Evolutionary conservation across 2,113 vertebrate genomes (phyloP).

Genomic region (Dasyornis broadbenti): DNA sequence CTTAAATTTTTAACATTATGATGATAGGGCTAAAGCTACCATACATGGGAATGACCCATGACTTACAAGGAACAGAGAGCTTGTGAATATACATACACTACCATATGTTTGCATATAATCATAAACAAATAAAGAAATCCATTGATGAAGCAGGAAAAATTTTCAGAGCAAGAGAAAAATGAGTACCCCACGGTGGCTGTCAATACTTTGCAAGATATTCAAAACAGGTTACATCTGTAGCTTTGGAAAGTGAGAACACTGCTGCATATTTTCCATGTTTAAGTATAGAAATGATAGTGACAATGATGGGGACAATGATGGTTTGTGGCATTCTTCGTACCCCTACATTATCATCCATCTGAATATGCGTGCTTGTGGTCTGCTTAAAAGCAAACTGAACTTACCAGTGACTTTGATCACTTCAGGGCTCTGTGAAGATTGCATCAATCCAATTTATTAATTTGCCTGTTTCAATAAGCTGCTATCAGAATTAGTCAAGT

Average conservation of each 20-base stretch:
- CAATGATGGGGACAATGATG: background rate
- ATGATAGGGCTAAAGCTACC: background rate
- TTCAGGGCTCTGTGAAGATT: background rate
- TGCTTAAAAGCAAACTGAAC: background rate
- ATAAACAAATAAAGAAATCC: background rate
- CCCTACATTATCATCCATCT: background rate
- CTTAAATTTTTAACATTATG: background rate
- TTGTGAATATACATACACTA: background rate
- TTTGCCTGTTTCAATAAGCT: background rate
- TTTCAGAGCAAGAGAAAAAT: background rate
- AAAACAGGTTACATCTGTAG: background rate
- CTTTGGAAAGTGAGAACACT: background rate
- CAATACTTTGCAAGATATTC: background rate
- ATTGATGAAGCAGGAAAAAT: background rate
- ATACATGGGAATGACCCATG: background rate
- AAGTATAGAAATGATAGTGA: background rate
- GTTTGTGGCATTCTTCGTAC: background rate
- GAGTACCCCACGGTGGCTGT: background rate
- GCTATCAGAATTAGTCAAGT: background rate
- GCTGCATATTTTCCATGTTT: background rate
- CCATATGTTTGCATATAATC: background rate
- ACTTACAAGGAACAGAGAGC: background rate
- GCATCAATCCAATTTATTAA: background rate
- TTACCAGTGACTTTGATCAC: background rate
- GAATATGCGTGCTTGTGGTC: background rate